Conservation (phyloP, 2,113 vertebrate genomes). For the Sterna hirundo region DNA sequence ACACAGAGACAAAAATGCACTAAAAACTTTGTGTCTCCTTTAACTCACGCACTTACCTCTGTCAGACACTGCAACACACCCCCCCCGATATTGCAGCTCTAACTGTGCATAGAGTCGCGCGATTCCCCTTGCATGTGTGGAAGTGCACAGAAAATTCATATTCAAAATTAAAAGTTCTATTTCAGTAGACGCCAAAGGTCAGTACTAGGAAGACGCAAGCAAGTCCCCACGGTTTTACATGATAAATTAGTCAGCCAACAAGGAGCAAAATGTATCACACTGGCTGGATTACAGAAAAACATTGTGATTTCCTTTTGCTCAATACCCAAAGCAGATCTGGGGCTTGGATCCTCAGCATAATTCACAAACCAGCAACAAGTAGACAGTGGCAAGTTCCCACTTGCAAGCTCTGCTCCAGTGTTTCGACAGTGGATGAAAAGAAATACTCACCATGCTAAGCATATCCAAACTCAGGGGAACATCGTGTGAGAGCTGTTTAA, state of each 20-base stretch:
- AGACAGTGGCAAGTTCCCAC: not conserved
- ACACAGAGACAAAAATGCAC: not conserved
- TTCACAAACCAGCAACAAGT: not conserved
- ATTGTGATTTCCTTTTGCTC: not conserved
- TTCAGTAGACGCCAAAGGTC: not conserved
- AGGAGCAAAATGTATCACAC: not conserved
- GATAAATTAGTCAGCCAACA: not conserved
- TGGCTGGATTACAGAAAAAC: not conserved
- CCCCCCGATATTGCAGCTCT: not conserved
- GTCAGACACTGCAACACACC: not conserved
- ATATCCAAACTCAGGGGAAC: conserved; percentile 81
- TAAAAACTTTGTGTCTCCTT: not conserved
- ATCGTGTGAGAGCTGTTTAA: conserved; percentile 71
- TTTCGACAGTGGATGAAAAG: not conserved
- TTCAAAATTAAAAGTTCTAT: not conserved
- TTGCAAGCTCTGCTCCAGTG: not conserved
- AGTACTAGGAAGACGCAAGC: not conserved
- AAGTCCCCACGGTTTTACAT: not conserved
- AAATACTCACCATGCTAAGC: conserved; percentile 80
- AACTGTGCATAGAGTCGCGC: accelerated
- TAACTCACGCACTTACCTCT: not conserved
- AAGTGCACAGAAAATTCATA: not conserved
- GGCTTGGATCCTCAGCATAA: not conserved
- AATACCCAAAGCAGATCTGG: not conserved
- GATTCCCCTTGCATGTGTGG: not conserved